Evolutionary conservation across 1,140 invertebrate genomes (phyloP), one percentile per base, ranked within the genome.

Genomic region (Lineus longissimus): DNA sequence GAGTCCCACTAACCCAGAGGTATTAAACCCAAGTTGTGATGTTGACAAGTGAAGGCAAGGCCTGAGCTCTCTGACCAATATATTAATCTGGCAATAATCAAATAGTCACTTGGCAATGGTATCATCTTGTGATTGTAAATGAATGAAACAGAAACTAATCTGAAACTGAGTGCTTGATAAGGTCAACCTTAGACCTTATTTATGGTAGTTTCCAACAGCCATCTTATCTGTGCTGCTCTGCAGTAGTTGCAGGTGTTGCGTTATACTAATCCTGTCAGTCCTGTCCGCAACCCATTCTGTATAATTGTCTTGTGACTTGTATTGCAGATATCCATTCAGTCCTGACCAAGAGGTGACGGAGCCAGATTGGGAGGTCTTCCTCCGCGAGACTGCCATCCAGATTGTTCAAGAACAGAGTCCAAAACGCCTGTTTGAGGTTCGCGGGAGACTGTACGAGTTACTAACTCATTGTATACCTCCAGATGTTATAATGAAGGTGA

Each of bases 321-420:
- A 40, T 63, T 69, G 19, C 64, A 80, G 75, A 60, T 93, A 93
- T 81, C 92, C 92, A 54, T 94, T 95, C 69, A 88, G 86, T n/a
- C 69, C 81, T 11, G 87, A 93, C 76, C 93, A 95, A 80, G 86
- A 89, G 61, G 87, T 98, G 40, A 84, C 87, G 0, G 88, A 93
- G 73, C 90, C 95, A 4, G 95, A 98, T 83, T 99, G 96, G 96
- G 90, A 95, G 81, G 75, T 89, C 1, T 98, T 90, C 78, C 87
- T 99, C 15, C 83, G 85, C 70, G 90, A 93, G 64, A 97, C 94
- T 19, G 95, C 94, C 0, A 86, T 86, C 54, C 87, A 91, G 81
- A 95, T 98, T 73, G 83, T 96, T 6, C 83, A 88, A 22, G 91
- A 98, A 77, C 95, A 98, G 78, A 91, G 86, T 66, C 91, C 94